phyloP scores from a whole-genome alignment of 2,888 invertebrate genomes.

The Cosmia pyralina region DNA sequence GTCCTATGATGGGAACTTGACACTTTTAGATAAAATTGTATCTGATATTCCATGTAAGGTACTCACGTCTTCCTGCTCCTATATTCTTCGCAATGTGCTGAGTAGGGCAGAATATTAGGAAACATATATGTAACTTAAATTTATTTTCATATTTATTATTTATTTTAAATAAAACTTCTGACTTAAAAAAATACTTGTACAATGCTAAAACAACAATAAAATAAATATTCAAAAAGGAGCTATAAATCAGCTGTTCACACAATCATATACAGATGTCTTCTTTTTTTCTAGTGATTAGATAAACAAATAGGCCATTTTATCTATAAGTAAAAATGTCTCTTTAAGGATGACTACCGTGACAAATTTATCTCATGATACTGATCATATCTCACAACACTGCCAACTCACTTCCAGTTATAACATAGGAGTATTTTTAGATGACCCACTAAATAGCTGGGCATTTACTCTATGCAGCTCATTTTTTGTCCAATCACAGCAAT shows the following conservation, averaged over 20 bases:
- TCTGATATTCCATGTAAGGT: constrained; percentile 11
- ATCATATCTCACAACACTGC: constrained; percentile 51
- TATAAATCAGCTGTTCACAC: constrained; percentile 1
- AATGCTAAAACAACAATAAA: background rate
- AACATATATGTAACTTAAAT: background rate
- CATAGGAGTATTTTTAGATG: constrained; percentile 73
- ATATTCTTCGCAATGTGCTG: background rate
- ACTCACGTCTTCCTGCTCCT: constrained; percentile 17
- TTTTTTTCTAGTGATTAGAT: constrained; percentile 4
- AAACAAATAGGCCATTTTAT: background rate
- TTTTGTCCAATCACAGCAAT: constrained; percentile 61
- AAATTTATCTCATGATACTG: constrained; percentile 54
- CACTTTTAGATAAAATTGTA: background rate
- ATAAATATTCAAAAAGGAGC: background rate
- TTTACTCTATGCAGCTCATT: constrained; percentile 62
- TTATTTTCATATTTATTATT: background rate
- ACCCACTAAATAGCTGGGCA: constrained; percentile 69
- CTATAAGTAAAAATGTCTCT: constrained; percentile 27
- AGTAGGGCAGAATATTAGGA: background rate
- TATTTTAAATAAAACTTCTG: background rate
- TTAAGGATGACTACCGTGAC: constrained; percentile 48
- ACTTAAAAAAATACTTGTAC: background rate
- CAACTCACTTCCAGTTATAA: constrained; percentile 66
- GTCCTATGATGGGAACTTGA: constrained; percentile 70
- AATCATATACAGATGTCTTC: background rate